phyloP scores from a whole-genome alignment of 1,140 invertebrate species.

The Sitophilus oryzae region DNA sequence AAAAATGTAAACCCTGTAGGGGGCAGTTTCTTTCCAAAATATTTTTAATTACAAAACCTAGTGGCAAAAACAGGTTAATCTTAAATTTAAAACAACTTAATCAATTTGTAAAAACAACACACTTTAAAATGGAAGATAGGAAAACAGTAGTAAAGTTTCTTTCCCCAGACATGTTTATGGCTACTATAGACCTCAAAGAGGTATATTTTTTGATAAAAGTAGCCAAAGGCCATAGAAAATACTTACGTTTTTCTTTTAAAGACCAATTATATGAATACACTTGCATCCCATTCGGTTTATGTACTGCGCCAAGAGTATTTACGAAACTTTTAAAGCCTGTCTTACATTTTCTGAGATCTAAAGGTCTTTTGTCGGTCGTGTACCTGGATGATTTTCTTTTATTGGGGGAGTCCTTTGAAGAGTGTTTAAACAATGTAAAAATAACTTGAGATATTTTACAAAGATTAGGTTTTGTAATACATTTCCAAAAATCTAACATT shows the following conservation, averaged over 20 bases:
- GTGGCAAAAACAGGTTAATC: no score
- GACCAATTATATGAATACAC: slow-evolving; percentile 2
- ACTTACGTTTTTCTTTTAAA: background rate
- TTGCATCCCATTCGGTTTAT: slow-evolving; percentile 1
- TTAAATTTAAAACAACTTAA: background rate
- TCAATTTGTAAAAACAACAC: background rate
- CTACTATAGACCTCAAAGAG: no score
- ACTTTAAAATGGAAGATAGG: slow-evolving; percentile 5
- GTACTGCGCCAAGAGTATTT: background rate
- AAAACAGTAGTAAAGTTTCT: background rate
- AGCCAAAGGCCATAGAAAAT: slow-evolving; percentile 9
- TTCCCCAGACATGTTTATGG: background rate
- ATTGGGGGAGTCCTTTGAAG: background rate
- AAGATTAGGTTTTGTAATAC: background rate
- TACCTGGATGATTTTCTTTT: slow-evolving; percentile 7
- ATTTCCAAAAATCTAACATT: background rate
- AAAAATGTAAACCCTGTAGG: no score
- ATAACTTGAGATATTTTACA: background rate
- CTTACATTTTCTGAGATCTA: background rate
- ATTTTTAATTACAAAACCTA: no score
- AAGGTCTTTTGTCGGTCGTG: slow-evolving; percentile 1
- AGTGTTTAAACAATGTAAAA: background rate
- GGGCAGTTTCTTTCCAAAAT: no score
- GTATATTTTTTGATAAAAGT: no score
- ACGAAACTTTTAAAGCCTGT: slow-evolving; percentile 3